phyloP scores from a whole-genome alignment of 1,140 invertebrate species.

The Penaeus indicus region DNA sequence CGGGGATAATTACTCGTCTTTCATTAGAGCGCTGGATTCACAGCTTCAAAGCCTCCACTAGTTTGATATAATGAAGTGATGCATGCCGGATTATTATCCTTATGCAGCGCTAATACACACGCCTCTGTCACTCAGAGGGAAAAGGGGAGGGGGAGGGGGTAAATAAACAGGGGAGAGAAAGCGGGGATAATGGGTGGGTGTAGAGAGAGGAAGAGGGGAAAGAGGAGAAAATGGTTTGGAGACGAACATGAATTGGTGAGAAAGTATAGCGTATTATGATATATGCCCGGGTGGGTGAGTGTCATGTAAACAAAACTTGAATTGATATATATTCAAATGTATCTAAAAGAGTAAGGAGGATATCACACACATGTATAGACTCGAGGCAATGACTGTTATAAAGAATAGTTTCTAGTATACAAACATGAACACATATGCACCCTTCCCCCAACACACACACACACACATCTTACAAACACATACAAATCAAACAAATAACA shows the following conservation, averaged over 20 bases:
- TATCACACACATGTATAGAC: too few relatives aligned
- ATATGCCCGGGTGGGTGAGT: neutral
- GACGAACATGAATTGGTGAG: neutral
- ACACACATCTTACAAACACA: too few relatives aligned
- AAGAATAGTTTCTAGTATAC: too few relatives aligned
- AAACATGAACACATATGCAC: too few relatives aligned
- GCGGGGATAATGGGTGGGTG: slow-evolving; percentile 9
- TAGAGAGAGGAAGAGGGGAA: neutral
- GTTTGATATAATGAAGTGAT: slow-evolving; percentile 17
- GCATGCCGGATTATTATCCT: slow-evolving; percentile 20
- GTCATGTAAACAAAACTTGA: neutral
- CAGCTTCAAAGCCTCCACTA: slow-evolving; percentile 16
- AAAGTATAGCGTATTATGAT: neutral
- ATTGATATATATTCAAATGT: neutral
- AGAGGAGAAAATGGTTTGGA: neutral
- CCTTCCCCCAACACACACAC: too few relatives aligned
- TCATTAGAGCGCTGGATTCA: slow-evolving; percentile 18
- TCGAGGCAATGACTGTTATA: too few relatives aligned
- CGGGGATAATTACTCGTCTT: slow-evolving; percentile 16
- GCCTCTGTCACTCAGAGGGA: neutral
- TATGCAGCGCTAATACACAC: neutral
- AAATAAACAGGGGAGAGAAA: neutral
- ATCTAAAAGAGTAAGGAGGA: neutral
- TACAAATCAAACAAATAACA: neutral
- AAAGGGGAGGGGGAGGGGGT: slow-evolving; percentile 1